Evolutionary conservation across 2,888 invertebrate species (phyloP).

Genomic region (Dicyrtomina minuta): DNA sequence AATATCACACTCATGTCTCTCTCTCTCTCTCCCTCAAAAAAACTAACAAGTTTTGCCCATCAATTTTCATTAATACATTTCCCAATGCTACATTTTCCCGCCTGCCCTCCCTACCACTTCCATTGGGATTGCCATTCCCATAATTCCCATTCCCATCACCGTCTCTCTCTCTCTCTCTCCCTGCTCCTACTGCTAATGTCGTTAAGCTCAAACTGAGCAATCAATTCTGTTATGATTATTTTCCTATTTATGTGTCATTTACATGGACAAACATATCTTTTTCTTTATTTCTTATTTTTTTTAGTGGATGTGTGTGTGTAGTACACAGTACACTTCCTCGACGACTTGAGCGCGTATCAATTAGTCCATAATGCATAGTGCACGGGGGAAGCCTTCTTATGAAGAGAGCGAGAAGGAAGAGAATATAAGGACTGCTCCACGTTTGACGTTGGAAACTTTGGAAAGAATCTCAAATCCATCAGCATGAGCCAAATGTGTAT

Average conservation of each 20-base stretch:
- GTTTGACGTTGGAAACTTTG: too few species aligned
- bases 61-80: too few species aligned
- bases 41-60: neutral
- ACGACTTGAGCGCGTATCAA: neutral
- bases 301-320: neutral
- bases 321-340: neutral
- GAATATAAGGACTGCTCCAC: neutral
- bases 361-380: neutral
- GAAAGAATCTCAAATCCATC: neutral
- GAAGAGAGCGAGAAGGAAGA: too few species aligned
- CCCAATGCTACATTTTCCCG: neutral
- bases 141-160: too few species aligned
- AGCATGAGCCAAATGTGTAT: slow-evolving; percentile 9
- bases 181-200: slow-evolving; percentile 4
- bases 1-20: neutral
- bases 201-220: slow-evolving; percentile 8
- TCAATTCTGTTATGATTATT: slow-evolving; percentile 23
- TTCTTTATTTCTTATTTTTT: neutral
- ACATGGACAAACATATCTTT: slow-evolving; percentile 10
- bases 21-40: neutral
- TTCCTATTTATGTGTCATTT: slow-evolving; percentile 3
- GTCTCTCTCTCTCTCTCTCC: too few species aligned
- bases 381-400: too few species aligned
- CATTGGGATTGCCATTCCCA: too few species aligned
- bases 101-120: neutral